These are phyloP conservation scores for Forbesichthys papilliferus DNA, from an alignment of 2,113 vertebrate species.

Conservation along the genomic window DNA sequence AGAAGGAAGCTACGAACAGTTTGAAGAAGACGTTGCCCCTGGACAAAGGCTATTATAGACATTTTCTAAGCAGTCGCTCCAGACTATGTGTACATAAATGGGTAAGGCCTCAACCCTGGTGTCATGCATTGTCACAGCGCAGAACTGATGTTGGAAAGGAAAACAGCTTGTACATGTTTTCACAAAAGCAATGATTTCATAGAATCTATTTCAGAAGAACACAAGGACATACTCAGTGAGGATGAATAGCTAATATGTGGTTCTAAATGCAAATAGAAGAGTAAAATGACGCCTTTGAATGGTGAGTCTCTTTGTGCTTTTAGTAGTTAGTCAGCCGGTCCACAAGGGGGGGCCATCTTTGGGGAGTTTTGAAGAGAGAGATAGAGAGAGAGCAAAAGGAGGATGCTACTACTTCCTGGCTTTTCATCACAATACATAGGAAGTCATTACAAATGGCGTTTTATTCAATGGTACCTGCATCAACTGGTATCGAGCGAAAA, in stretches of 20 bases:
- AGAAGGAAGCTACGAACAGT: constrained; percentile 55
- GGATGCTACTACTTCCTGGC: constrained; percentile 47
- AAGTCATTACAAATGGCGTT: constrained; percentile 40
- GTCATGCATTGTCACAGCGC: constrained; percentile 80
- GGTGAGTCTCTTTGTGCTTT: constrained; percentile 78
- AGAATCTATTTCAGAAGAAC: constrained; percentile 55
- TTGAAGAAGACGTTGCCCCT: constrained; percentile 40
- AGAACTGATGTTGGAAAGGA: constrained; percentile 53
- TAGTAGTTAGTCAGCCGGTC: constrained; percentile 71
- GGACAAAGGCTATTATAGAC: constrained; percentile 22
- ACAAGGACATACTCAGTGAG: constrained; percentile 54
- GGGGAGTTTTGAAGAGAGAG: constrained; percentile 67
- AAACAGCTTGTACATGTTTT: constrained; percentile 28
- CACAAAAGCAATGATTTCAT: constrained; percentile 50
- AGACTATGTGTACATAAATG: constrained; percentile 54
- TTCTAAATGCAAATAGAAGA: constrained; percentile 35
- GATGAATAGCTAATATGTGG: constrained; percentile 18
- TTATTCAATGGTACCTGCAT: constrained; percentile 50
- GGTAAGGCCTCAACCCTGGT: constrained; percentile 79
- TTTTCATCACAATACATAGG: constrained; percentile 39
- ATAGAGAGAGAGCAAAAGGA: constrained; percentile 37
- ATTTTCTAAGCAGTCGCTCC: constrained; percentile 8
- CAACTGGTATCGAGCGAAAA: constrained; percentile 49
- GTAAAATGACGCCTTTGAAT: constrained; percentile 50
- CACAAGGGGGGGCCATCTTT: constrained; percentile 71